phyloP scores from a whole-genome alignment of 1,140 invertebrate species.

The Cotesia glomerata region DNA sequence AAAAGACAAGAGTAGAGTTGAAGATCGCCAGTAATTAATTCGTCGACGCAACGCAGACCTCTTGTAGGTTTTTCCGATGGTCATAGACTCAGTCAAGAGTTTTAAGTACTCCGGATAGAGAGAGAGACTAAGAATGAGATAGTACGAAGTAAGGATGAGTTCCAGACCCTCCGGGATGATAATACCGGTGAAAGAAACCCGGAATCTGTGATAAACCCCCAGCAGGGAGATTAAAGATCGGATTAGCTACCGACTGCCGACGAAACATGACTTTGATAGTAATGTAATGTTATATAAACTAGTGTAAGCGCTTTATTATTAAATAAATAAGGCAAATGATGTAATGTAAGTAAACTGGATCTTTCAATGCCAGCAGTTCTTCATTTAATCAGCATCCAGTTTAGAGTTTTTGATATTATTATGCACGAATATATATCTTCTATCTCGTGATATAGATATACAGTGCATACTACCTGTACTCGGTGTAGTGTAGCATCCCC shows the following conservation, averaged over 20 bases:
- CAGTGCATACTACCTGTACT: slow-evolving; percentile 39
- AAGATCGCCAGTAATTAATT: slow-evolving; percentile 51
- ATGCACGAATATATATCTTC: neutral
- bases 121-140: too few species aligned
- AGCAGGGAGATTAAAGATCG: neutral
- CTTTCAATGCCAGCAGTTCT: slow-evolving; percentile 24
- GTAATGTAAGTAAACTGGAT: neutral
- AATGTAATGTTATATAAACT: neutral
- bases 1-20: slow-evolving; percentile 33
- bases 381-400: slow-evolving; percentile 37
- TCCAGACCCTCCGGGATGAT: too few species aligned
- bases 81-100: too few species aligned
- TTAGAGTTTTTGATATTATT: slow-evolving; percentile 46
- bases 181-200: neutral
- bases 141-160: too few species aligned
- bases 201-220: neutral
- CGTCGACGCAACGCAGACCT: slow-evolving; percentile 36
- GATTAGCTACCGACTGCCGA: too few species aligned
- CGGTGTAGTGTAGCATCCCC: slow-evolving; percentile 40
- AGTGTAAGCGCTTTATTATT: slow-evolving; percentile 20
- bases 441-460: slow-evolving; percentile 54
- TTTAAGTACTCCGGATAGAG: neutral
- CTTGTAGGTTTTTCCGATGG: neutral
- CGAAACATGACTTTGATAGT: too few species aligned
- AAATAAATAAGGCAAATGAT: neutral